Evolutionary conservation across 2,797 vertebrate genomes (phyloP).

Genomic region (Calcarius lapponicus): DNA sequence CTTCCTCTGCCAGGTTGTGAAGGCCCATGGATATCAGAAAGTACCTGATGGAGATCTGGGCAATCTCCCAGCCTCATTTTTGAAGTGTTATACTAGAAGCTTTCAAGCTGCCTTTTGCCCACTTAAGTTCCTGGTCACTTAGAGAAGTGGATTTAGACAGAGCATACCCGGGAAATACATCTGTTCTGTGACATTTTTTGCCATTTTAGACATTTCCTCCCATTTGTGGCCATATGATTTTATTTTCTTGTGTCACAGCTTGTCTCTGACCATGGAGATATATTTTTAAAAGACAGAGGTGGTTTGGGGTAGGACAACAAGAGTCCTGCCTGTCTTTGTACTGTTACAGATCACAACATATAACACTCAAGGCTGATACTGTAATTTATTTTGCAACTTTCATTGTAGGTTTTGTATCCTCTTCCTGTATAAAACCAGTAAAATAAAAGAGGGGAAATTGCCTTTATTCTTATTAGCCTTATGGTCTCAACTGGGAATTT

Average conservation of each 20-base stretch:
- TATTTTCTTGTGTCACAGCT: neutral
- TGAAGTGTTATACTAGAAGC: neutral
- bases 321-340: neutral
- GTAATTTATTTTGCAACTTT: conserved; percentile 2
- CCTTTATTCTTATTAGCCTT: conserved; percentile 7
- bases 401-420: conserved; percentile 10
- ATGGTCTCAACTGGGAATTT: neutral
- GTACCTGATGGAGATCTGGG: neutral
- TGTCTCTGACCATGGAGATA: neutral
- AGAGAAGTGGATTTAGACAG: neutral
- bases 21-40: neutral
- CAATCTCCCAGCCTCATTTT: neutral
- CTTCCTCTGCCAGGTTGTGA: neutral
- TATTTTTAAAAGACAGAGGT: neutral
- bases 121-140: neutral
- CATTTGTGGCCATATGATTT: neutral
- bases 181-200: neutral
- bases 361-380: neutral
- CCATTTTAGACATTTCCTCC: neutral
- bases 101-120: neutral
- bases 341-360: neutral
- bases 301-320: neutral
- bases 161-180: neutral
- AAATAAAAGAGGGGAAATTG: conserved; percentile 31
- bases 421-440: neutral